These are phyloP conservation scores for Leptatherina wallacei DNA, from an alignment of 2,797 vertebrate species.

Conservation along the genomic window DNA sequence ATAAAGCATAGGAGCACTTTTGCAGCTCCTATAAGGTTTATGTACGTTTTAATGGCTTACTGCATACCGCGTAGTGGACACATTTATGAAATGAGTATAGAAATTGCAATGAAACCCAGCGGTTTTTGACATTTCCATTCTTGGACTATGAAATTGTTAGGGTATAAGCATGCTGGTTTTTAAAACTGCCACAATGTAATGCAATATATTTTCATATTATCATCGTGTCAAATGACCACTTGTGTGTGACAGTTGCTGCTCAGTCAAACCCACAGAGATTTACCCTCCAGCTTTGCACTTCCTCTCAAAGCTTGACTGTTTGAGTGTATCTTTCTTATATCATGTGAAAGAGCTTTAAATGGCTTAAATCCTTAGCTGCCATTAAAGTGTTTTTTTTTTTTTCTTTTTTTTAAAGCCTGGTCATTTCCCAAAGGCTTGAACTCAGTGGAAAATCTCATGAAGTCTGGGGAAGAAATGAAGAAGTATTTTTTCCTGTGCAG, in stretches of 20 bases:
- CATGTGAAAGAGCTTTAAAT: neutral
- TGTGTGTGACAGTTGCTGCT: neutral
- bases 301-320: neutral
- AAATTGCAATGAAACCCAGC: neutral
- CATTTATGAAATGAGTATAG: conserved; percentile 6
- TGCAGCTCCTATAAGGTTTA: conserved; percentile 1
- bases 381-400: neutral
- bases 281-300: neutral
- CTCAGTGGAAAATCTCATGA: neutral
- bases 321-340: neutral
- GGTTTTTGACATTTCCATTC: conserved; percentile 1
- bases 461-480: neutral
- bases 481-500: neutral
- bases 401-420: too few relatives aligned
- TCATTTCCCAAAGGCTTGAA: neutral
- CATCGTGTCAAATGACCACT: neutral
- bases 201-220: neutral
- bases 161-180: neutral
- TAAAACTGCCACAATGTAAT: conserved; percentile 3
- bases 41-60: neutral
- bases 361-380: neutral
- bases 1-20: neutral
- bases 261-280: neutral
- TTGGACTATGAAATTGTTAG: conserved; percentile 5
- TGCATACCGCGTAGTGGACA: neutral